These are phyloP conservation scores for Dromococcyx pavoninus DNA, from an alignment of 2,797 vertebrate species.

Conservation along the genomic window DNA sequence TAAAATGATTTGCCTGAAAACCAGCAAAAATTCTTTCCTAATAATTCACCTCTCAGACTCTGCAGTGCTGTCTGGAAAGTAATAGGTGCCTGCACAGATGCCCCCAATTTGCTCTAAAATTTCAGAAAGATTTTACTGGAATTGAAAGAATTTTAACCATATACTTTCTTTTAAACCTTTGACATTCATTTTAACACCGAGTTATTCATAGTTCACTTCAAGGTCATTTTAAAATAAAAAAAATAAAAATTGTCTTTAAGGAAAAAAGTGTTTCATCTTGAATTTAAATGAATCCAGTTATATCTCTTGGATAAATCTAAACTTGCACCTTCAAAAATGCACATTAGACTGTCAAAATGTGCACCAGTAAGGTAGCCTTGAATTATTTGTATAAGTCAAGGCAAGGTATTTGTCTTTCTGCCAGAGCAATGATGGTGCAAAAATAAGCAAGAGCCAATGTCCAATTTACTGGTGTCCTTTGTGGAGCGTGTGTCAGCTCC, in stretches of 20 bases:
- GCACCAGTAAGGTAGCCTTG: not conserved
- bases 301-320: not conserved
- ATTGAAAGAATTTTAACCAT: not conserved
- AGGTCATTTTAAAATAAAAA: not conserved
- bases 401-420: not conserved
- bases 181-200: not conserved
- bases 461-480: not conserved
- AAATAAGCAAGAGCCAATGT: not conserved
- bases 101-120: not conserved
- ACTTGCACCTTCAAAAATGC: not conserved
- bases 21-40: constrained; percentile 60
- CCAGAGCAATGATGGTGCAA: not conserved
- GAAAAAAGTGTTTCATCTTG: not conserved
- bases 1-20: constrained; percentile 63
- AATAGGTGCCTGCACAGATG: not conserved
- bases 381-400: not conserved
- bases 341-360: not conserved
- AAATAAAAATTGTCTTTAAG: not conserved
- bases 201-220: not conserved
- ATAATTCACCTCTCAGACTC: constrained; percentile 45
- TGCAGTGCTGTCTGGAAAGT: not conserved
- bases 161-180: not conserved
- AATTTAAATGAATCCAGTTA: not conserved
- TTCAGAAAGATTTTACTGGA: constrained; percentile 8
- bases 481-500: not conserved